Evolutionary conservation across 1,140 invertebrate genomes (phyloP), one percentile per base, ranked within the genome.

Genomic region (Macrocentrus cingulum): DNA sequence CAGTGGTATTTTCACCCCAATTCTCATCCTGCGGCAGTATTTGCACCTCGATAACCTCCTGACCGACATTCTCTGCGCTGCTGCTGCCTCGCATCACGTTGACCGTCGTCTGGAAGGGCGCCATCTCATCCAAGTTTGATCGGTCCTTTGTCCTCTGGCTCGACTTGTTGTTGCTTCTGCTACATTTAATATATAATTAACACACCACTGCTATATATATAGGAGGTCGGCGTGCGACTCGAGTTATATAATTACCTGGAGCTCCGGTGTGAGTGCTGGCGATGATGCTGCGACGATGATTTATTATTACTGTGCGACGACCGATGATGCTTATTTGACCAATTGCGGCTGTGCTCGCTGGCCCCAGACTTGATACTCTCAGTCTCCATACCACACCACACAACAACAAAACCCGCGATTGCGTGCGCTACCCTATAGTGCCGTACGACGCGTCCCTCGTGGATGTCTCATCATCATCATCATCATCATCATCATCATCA

Each of bases 1-100:
- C 95, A 2, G 96, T 98, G 0, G 94, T 97, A 69, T 95, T 97
- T 79, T 98, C 97, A 29, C 93, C 95, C 96, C 96, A 98, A 73
- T 96, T 97, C 70, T 99, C 96, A 83, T 98, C 95, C 79, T 95
- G 88, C 0, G 94, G 93, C 37, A 98, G 76, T 61, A 96, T 95
- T 80, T 95, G 92, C 44, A 96, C 93, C 80, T 94, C 91, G 37
- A 94, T 92, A 4, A 92, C 88, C 77, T 94, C 90, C 70, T 90
- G 88, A 2, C 85, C 90, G 15, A 79, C 66, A 52, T 79, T 77
- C 79, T 84, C 83, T 4, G 84, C 84, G 42, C 80, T 84, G 62
- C 87, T 84, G 61, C 87, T 86, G n/a, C n/a, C n/a, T n/a, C n/a
- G n/a, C 42, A 87, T 84, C 45, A 90, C 83, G 63, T 88, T 90